Evolutionary conservation across 2,888 invertebrate genomes (phyloP), one percentile per base, ranked within the genome.

Genomic region (Colletes collaris): DNA sequence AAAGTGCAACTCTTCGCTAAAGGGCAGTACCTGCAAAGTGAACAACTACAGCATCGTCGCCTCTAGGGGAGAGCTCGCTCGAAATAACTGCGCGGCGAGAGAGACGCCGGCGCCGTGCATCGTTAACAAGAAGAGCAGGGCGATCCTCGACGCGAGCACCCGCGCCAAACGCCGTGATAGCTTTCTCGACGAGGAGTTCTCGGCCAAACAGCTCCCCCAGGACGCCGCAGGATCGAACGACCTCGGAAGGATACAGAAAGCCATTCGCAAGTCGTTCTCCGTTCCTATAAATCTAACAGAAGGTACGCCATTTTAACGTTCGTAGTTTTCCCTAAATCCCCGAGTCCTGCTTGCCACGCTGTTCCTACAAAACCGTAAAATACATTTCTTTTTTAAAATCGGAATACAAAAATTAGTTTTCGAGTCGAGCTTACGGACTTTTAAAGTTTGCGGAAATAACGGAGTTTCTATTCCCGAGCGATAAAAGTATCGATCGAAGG

Each of bases 1-100:
- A n/a, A 84, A 83, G 73, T 68, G 69, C 78, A 72, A 63, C 44
- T 62, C 66, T n/a, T 56, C 78, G 59, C 58, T 63, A 66, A 78
- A 69, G 69, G 59, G 59, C 56, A 75, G 46, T n/a, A 49, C 52
- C 76, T 83, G 79, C 73, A 74, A 81, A 64, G 84, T 84, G 62
- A 87, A 60, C 81, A 90, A 90, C 82, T 89, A 87, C 83, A 89
- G 87, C 64, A 86, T 91, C 82, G 89, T 89, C 67, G 90, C 89
- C 13, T 90, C 91, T 27, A 88, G 88, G 50, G 89, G 90, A 8
- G 90, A 91, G 79, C 84, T 90, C 44, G 86, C 89, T 81, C 85
- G 91, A 86, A 88, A 87, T 84, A 88, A 86, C 82, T 88, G 88
- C 71, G 69, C 83, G 65, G 76, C 87, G 37, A 87, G 85, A 70